Base-by-base conservation (phyloP, 1,140 invertebrate species). In the Centruroides vittatus region DNA sequence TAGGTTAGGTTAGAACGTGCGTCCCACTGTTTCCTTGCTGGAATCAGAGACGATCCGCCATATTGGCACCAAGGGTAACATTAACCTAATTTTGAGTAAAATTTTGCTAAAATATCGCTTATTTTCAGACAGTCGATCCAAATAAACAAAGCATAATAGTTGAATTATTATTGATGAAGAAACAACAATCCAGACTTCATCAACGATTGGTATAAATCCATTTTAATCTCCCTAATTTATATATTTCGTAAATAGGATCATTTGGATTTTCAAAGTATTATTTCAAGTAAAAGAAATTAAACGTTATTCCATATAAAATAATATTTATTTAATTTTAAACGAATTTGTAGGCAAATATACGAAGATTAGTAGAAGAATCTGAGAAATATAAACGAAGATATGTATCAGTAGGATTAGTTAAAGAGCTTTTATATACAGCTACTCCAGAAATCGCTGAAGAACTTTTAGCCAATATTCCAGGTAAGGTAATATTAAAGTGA, bases 111-210 rank as follows among this genome's bases (percentile, higher is more conserved):
- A 47, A 4, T n/a, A 1, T 60, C 3, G 6, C 60, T 57, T 51
- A 10, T 58, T 63, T 62, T 49, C 46, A 70, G 46, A 68, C 72
- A n/a, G 71, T 76, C 9, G 69, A 73, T 65, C 70, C 72, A 3
- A 70, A 73, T 62, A 76, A 76, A 55, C 76, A 77, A 65, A 72
- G 71, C 53, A 70, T 75, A 36, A 72, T 76, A 46, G 73, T 75
- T 12, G 74, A 75, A 63, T 65, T 76, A 47, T 63, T 75, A 47
- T 66, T 74, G 8, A 71, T 77, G 71, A 76, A 75, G 65, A 75
- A 76, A 66, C 73, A 74, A 51, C 73, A 76, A 62, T 70, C 70
- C 1, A 57, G 74, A 57, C 68, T 73, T 58, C 71, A 74, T 57
- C 75, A 77, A 61, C 67, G 69, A 67, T 63, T 73, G 54, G 74